Evolutionary conservation across 2,113 vertebrate genomes (phyloP).

Genomic region (Myotis lucifugus): DNA sequence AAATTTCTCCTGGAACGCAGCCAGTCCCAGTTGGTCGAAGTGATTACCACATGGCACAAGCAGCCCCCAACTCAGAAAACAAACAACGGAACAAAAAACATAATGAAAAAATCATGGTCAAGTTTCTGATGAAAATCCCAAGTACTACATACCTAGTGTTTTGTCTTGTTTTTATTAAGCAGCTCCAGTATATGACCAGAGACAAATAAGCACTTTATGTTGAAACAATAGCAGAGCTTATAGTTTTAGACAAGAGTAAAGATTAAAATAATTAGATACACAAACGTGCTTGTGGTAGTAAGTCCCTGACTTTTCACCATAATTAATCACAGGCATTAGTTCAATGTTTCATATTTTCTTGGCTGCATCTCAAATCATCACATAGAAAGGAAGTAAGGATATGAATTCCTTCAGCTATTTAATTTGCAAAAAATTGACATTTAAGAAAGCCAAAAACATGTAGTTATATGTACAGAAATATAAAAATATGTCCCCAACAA

Average conservation of each 20-base stretch:
- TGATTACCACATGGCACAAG: not conserved
- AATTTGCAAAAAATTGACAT: not conserved
- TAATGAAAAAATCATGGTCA: not conserved
- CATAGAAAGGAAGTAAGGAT: not conserved
- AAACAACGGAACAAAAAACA: not conserved
- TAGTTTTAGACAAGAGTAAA: not conserved
- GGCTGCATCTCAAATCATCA: not conserved
- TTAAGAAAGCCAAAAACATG: no score
- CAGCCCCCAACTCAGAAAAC: not conserved
- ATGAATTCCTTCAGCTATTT: not conserved
- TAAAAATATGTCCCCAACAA: no score
- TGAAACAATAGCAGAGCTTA: not conserved
- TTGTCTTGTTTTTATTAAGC: not conserved
- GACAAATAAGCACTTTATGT: not conserved
- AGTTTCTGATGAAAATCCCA: not conserved
- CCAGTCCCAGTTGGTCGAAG: not conserved
- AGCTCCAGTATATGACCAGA: not conserved
- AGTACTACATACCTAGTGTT: not conserved
- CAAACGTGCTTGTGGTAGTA: not conserved
- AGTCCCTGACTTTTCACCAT: not conserved
- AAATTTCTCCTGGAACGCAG: not conserved
- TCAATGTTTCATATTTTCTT: constrained; percentile 3
- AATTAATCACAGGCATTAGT: not conserved
- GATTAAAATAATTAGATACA: not conserved
- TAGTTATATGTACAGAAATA: no score